Conservation (phyloP, 2,113 vertebrate species). For the Equus przewalskii region DNA sequence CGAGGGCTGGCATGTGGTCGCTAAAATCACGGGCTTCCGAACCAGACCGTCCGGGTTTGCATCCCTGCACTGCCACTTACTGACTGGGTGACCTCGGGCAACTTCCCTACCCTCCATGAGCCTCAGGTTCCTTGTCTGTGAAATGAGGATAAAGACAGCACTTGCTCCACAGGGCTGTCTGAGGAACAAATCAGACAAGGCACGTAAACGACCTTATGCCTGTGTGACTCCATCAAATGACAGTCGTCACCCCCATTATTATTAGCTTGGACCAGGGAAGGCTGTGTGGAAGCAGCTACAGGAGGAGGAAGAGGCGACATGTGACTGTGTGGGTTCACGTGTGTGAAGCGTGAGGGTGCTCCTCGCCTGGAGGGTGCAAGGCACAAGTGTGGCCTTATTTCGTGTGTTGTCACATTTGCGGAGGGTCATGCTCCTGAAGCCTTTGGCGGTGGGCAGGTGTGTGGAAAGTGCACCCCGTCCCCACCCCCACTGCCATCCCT, state of each 20-base stretch:
- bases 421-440: not conserved
- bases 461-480: conserved; percentile 63
- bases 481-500: conserved; percentile 47
- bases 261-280: not conserved
- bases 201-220: not conserved
- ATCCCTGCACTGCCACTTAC: not conserved
- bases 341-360: not conserved
- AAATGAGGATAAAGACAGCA: not conserved
- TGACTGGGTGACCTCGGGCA: not conserved
- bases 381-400: not conserved
- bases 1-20: not conserved
- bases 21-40: not conserved
- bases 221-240: not conserved
- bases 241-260: not conserved
- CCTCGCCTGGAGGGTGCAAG: not conserved
- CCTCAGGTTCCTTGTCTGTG: not conserved
- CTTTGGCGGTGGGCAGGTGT: not conserved
- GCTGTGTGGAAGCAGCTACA: not conserved
- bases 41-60: not conserved
- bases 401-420: not conserved
- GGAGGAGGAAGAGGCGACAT: not conserved
- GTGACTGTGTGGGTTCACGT: not conserved
- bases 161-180: not conserved
- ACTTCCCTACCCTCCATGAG: not conserved
- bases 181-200: not conserved